Base-by-base conservation (phyloP, 2,113 vertebrate genomes). In the Sula dactylatra region DNA sequence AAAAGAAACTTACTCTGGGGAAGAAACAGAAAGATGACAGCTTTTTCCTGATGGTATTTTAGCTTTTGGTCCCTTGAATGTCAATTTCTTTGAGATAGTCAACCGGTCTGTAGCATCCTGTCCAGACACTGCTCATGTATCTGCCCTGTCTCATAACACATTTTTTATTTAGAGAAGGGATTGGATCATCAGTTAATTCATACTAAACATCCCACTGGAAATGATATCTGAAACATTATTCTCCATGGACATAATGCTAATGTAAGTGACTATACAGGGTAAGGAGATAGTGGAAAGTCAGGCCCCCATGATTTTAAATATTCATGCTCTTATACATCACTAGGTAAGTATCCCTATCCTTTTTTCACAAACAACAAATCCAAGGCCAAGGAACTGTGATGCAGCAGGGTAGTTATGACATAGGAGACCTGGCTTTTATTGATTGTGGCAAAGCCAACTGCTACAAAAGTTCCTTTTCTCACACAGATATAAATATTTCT, bases 1-100 rank as follows among this genome's bases (percentile, higher is more conserved):
- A 78, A 89, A 20, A 7, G 36, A 87, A 87, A 49, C 47, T 27
- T 38, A 36, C 20, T 54, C 50, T 59, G 22, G 5, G 17, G 22
- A 79, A 76, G 32, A 74, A 85, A 42, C 5, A 88, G 61, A 77
- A 86, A 61, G 0, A 0, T 0, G 1, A 19, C 9, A 24, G 25
- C 3, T 55, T 89, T 45, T 81, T 64, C 44, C 38, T 72, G 29
- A 45, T 73, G 26, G 6, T 17, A 7, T 38, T 89, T 86, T 50
- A 34, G 21, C 45, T 56, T 47, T 38, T 20, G 6, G 10, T 40
- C 21, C 13, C 47, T 40, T 49, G 36, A 67, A 17, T 62, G 11
- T 27, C n/a, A 31, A 27, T 45, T 49, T 13, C 47, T 21, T 79
- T 65, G 45, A 47, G 5, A 52, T 4, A 16, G 10, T 56, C 21